A percentile compares a stretch with the other conserved stretches of the same genome.
Evolutionary conservation across 2,797 vertebrate genomes (phyloP).

Genomic region (Aratinga solstitialis): DNA sequence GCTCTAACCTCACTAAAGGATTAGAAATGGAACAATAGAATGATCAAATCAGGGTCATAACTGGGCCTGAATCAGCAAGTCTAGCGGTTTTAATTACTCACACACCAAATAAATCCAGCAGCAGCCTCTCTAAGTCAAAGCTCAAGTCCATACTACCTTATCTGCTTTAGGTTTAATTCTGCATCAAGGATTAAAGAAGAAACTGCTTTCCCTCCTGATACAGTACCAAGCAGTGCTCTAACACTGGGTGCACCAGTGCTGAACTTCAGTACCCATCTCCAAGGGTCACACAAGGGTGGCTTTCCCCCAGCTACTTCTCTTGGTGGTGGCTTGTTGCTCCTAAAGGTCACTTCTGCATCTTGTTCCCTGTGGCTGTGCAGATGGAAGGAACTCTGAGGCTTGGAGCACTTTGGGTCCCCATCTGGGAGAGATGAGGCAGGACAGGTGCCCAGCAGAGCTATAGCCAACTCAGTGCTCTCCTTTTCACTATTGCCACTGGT

Average conservation of each 20-base stretch:
- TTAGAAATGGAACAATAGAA: constrained; percentile 20
- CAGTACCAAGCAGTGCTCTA: background rate
- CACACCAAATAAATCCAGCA: background rate
- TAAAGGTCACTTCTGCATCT: background rate
- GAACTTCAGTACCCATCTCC: rapidly evolving
- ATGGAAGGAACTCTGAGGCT: background rate
- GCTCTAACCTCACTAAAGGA: background rate
- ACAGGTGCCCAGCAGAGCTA: rapidly evolving
- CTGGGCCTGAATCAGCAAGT: constrained; percentile 22
- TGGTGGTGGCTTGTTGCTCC: background rate
- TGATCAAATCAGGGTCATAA: constrained; percentile 44
- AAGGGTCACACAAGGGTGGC: background rate
- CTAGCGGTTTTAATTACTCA: constrained; percentile 29
- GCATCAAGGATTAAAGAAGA: background rate
- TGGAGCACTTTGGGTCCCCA: background rate
- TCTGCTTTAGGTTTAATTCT: background rate
- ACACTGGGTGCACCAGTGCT: rapidly evolving
- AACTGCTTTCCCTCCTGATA: background rate
- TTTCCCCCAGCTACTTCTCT: background rate
- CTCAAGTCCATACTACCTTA: background rate
- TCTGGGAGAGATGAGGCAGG: background rate
- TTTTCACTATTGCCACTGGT: background rate
- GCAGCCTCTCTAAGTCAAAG: background rate
- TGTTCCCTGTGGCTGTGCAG: background rate
- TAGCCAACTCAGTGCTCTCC: background rate